Percentiles rank a stretch among this genome's conserved stretches.
These are phyloP conservation scores for Siderastrea radians DNA, from an alignment of 92 coral and sea anemone genomes.

Conservation along the genomic window DNA sequence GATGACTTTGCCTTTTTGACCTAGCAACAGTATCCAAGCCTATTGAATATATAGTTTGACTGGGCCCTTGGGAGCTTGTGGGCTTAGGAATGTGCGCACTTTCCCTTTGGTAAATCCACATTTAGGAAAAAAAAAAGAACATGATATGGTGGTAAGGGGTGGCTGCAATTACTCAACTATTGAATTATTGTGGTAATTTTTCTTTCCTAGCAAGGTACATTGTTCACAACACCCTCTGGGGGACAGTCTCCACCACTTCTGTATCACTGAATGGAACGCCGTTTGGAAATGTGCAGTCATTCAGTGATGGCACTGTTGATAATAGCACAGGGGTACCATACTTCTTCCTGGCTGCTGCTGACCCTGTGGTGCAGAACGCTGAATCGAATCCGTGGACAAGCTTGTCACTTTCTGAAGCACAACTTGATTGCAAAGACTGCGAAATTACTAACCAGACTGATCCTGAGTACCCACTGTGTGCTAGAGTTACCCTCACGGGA, in stretches of 20 bases:
- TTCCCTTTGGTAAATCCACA: too few relatives aligned
- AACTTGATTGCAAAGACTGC: slow-evolving; percentile 61
- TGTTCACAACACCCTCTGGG: slow-evolving; percentile 76
- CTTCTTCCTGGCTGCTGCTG: slow-evolving; percentile 55
- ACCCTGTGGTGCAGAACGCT: slow-evolving; percentile 28
- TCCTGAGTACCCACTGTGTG: slow-evolving; percentile 80
- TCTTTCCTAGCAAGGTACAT: slow-evolving; percentile 70
- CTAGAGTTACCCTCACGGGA: slow-evolving; percentile 67
- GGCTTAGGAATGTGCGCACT: too few relatives aligned
- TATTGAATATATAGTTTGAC: too few relatives aligned
- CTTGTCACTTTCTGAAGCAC: slow-evolving; percentile 69
- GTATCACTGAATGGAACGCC: slow-evolving; percentile 55
- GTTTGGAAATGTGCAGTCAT: slow-evolving; percentile 58
- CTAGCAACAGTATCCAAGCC: too few relatives aligned
- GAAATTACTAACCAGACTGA: slow-evolving; percentile 42
- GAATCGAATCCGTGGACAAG: slow-evolving; percentile 42
- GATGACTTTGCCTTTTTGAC: too few relatives aligned
- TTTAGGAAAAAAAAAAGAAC: too few relatives aligned
- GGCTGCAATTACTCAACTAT: neutral
- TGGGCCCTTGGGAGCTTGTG: too few relatives aligned
- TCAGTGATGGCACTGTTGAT: slow-evolving; percentile 70
- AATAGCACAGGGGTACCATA: slow-evolving; percentile 83
- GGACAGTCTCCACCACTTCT: slow-evolving; percentile 64
- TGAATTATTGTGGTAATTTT: neutral
- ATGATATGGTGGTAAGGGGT: too few relatives aligned